phyloP scores from a whole-genome alignment of 2,888 invertebrate species.

The Coenonympha glycerion region DNA sequence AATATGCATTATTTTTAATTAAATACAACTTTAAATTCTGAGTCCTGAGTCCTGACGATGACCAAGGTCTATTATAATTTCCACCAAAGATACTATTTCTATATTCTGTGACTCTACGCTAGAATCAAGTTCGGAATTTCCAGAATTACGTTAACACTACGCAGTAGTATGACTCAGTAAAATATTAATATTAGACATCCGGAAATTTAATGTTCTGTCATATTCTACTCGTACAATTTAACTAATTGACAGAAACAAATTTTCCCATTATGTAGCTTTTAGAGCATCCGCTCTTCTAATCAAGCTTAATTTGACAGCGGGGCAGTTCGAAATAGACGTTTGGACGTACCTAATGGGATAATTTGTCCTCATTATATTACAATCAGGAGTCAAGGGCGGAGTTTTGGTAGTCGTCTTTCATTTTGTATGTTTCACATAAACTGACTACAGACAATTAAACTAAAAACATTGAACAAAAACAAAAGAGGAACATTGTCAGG shows the following conservation, averaged over 20 bases:
- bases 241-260: conserved; percentile 21
- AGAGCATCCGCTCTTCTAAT: conserved; percentile 26
- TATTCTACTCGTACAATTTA: conserved; percentile 4
- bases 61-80: neutral
- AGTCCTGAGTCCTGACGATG: neutral
- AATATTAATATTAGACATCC: no score
- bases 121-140: no score
- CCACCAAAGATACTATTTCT: no score
- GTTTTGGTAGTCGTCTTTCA: conserved; percentile 43
- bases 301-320: conserved; percentile 31
- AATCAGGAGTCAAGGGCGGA: conserved; percentile 46
- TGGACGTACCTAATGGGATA: conserved; percentile 44
- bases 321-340: conserved; percentile 33
- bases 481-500: neutral
- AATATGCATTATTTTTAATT: neutral
- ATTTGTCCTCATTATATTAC: conserved; percentile 55
- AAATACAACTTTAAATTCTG: no score
- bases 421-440: conserved; percentile 37
- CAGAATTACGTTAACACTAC: no score
- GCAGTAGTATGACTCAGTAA: no score
- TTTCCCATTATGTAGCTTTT: conserved; percentile 25
- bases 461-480: no score
- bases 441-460: conserved; percentile 15
- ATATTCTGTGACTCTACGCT: no score
- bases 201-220: no score